phyloP scores from a whole-genome alignment of 2,888 invertebrate species.

The Pachymerium ferrugineum region DNA sequence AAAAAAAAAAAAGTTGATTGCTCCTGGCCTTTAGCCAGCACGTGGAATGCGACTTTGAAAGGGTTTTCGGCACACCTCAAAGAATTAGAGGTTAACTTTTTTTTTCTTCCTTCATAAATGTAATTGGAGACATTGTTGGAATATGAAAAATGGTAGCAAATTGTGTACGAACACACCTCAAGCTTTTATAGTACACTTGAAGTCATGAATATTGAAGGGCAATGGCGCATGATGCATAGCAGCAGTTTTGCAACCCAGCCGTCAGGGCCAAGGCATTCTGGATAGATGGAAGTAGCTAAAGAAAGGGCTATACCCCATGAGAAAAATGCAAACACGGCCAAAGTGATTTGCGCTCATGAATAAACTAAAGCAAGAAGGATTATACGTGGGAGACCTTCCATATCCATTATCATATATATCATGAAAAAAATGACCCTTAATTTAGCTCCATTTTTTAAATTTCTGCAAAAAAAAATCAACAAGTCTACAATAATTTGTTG shows the following conservation, averaged over 20 bases:
- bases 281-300: not conserved
- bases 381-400: not conserved
- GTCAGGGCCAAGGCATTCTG: not conserved
- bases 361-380: constrained; percentile 21
- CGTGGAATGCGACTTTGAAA: constrained; percentile 14
- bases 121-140: not conserved
- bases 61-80: constrained; percentile 2
- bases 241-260: not conserved
- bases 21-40: constrained; percentile 1
- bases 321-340: constrained; percentile 5
- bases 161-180: not conserved
- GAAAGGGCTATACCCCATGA: not conserved
- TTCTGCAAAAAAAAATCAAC: no score
- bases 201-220: constrained; percentile 11
- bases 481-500: not conserved
- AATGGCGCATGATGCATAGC: not conserved
- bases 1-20: not conserved
- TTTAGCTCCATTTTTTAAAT: not conserved
- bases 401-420: not conserved
- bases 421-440: not conserved
- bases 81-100: constrained; percentile 19
- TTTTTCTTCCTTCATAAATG: no score
- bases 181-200: not conserved
- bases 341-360: constrained; percentile 18
- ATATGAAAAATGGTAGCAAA: not conserved